Percentiles rank a stretch among this genome's conserved stretches.
phyloP scores from a whole-genome alignment of 2,113 vertebrate species.

The Xiphorhynchus elegans region DNA sequence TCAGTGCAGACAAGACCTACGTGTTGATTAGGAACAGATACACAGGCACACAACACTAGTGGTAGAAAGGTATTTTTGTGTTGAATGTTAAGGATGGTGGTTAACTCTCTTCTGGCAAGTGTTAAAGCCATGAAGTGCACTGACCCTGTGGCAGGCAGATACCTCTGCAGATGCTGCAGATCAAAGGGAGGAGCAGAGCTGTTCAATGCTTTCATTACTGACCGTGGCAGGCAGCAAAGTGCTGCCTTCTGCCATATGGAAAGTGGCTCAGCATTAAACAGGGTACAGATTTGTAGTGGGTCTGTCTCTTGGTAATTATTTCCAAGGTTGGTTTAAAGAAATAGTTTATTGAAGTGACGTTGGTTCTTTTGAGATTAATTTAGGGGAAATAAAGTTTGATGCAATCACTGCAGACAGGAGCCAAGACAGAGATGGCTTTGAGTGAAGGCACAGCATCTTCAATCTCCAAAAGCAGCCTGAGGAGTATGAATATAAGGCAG shows the following conservation, averaged over 20 bases:
- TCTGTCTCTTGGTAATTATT: not conserved
- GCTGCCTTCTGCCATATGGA: not conserved
- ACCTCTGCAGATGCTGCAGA: not conserved
- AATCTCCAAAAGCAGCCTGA: not conserved
- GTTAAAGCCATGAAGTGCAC: not conserved
- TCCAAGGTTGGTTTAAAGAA: not conserved
- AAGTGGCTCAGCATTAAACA: not conserved
- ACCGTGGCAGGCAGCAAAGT: not conserved
- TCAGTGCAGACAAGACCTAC: not conserved
- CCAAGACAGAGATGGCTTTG: not conserved
- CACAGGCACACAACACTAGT: not conserved
- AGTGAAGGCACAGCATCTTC: rapidly evolving
- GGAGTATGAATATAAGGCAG: not conserved
- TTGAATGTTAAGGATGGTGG: not conserved
- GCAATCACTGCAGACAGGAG: not conserved
- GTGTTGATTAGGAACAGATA: slow-evolving; percentile 30
- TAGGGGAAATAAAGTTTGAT: not conserved
- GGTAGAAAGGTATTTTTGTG: not conserved
- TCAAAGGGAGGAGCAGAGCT: not conserved
- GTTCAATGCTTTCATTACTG: not conserved
- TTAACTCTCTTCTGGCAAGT: not conserved
- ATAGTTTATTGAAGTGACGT: not conserved
- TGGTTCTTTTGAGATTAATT: not conserved
- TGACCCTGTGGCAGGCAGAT: not conserved
- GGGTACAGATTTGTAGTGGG: not conserved